A percentile compares a stretch with the other conserved stretches of the same genome.
These are phyloP conservation scores for Seladonia tumulorum DNA, from an alignment of 2,888 invertebrate species.

Conservation along the genomic window DNA sequence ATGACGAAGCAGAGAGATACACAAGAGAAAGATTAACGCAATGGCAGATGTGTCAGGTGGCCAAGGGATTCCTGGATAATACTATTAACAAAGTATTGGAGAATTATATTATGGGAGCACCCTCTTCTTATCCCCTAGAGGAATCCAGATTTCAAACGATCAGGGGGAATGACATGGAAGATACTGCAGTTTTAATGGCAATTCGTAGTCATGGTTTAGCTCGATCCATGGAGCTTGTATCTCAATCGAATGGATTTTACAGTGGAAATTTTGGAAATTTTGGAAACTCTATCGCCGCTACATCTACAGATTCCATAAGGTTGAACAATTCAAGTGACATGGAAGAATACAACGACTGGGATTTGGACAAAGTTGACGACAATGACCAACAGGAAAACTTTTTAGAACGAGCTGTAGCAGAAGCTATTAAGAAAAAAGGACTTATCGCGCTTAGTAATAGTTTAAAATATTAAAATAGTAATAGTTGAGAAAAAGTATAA, in stretches of 20 bases:
- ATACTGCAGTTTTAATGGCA: constrained; percentile 90
- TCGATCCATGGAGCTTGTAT: constrained; percentile 67
- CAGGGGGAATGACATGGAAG: constrained; percentile 87
- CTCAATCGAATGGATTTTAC: constrained; percentile 63
- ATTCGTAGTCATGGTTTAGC: constrained; percentile 89
- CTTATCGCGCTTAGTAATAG: constrained; percentile 84
- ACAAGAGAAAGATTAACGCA: constrained; percentile 81
- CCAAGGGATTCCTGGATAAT: constrained; percentile 89
- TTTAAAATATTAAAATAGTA: constrained; percentile 64
- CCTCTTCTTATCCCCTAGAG: constrained; percentile 81
- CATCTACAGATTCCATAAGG: constrained; percentile 53
- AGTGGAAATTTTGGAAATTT: constrained; percentile 41
- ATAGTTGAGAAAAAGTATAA: constrained; percentile 75
- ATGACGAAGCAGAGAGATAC: constrained; percentile 72
- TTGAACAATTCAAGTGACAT: constrained; percentile 45
- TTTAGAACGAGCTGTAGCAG: constrained; percentile 90
- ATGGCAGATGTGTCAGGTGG: constrained; percentile 89
- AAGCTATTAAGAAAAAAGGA: constrained; percentile 91
- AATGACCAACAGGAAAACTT: constrained; percentile 85
- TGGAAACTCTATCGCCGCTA: constrained; percentile 55
- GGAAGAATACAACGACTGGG: constrained; percentile 60
- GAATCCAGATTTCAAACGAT: constrained; percentile 78
- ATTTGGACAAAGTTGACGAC: constrained; percentile 75
- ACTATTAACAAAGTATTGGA: constrained; percentile 89
- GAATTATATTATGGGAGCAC: constrained; percentile 86